A percentile compares a stretch with the other conserved stretches of the same genome.
phyloP scores from a whole-genome alignment of 2,113 vertebrate species.

The Ceyx cyanopectus region DNA sequence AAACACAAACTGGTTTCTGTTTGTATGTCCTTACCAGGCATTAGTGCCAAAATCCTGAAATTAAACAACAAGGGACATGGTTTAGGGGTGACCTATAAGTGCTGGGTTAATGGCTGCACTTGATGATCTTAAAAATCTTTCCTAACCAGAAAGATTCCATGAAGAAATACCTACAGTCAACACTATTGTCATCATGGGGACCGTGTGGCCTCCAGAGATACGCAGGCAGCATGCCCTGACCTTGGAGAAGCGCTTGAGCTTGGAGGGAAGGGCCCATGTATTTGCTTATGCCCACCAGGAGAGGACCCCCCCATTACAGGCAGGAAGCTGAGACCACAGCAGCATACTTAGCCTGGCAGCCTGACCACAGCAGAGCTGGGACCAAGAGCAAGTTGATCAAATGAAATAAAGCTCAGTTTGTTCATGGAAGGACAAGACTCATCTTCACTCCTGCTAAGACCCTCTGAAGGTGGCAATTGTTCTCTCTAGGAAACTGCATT shows the following conservation, averaged over 20 bases:
- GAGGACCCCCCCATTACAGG: neutral
- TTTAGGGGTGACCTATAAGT: neutral
- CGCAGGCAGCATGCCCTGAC: neutral
- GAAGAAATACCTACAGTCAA: neutral
- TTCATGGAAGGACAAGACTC: neutral
- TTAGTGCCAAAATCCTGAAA: neutral
- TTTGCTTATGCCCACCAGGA: neutral
- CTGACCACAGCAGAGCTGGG: neutral
- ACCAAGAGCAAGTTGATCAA: neutral
- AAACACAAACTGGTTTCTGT: neutral
- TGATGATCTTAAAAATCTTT: neutral
- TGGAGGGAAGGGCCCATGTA: neutral
- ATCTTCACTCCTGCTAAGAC: neutral
- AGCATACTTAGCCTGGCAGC: neutral
- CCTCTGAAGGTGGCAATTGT: neutral
- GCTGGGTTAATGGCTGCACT: neutral
- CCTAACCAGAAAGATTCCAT: neutral
- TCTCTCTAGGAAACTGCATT: neutral
- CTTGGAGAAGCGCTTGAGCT: neutral
- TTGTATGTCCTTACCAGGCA: neutral
- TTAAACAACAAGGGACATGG: neutral
- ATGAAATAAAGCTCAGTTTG: neutral
- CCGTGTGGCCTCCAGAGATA: neutral
- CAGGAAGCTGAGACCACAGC: accelerated
- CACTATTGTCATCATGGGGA: accelerated